Evolutionary conservation across 2,113 vertebrate species (phyloP).

Genomic region (Engystomops pustulosus): DNA sequence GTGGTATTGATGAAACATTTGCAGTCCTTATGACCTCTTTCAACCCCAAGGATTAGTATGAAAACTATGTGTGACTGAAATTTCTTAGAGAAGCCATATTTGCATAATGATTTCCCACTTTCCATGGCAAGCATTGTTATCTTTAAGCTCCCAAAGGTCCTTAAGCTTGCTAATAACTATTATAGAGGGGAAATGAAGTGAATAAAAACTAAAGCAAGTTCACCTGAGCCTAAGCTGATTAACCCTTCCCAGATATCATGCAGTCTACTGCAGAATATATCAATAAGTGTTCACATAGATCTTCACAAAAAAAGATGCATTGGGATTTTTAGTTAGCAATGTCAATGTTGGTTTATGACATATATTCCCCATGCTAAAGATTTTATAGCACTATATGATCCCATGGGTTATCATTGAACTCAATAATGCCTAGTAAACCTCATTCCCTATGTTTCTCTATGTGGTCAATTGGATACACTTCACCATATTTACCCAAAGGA

Average conservation of each 20-base stretch:
- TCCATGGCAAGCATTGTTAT: constrained; percentile 82
- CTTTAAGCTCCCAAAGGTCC: constrained; percentile 92
- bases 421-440: background rate
- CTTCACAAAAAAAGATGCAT: background rate
- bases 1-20: constrained; percentile 74
- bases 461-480: background rate
- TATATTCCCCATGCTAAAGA: background rate
- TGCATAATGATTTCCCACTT: constrained; percentile 93
- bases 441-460: background rate
- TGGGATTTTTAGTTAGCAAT: background rate
- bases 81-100: constrained; percentile 86
- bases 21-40: constrained; percentile 79
- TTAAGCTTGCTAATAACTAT: constrained; percentile 99
- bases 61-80: constrained; percentile 83
- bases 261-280: constrained; percentile 67
- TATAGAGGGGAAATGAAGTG: constrained; percentile 96
- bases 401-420: background rate
- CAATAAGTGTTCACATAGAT: constrained; percentile 51
- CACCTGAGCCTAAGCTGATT: constrained; percentile 98
- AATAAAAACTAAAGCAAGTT: constrained; percentile 94
- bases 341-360: too few relatives aligned
- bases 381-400: background rate
- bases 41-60: constrained; percentile 83
- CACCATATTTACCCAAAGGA: background rate
- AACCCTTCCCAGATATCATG: constrained; percentile 77